Evolutionary conservation across 2,113 vertebrate genomes (phyloP), one percentile per base, ranked within the genome.

Genomic region (Cervus canadensis): DNA sequence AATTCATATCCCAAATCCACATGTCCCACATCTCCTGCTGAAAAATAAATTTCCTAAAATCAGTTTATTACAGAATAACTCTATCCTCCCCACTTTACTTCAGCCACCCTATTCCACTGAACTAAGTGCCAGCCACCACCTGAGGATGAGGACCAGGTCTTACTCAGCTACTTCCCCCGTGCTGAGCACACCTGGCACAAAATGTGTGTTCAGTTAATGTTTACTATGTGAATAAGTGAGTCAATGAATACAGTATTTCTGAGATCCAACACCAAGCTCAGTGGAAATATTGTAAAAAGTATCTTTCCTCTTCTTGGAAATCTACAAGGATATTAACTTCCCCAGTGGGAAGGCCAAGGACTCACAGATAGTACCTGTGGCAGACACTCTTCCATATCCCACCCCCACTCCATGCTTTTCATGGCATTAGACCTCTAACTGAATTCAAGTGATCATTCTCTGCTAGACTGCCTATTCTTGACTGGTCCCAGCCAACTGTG

Each of bases 11-110:
- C 87, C 92, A 97, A 96, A 97, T 98, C 94, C 96, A 97, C 57
- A 95, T 95, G 96, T 87, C 95, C 90, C 97, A 98, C 95, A 97
- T 97, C 79, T 96, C 97, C 97, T 98, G 97, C 84, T 96, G 57
- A 98, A 97, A 98, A 97, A 96, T 94, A 92, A 97, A 97, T 96
- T 84, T 96, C 90, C 94, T 97, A 95, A 91, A 88, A 94, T 97
- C 96, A 98, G 90, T 96, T 81, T 87, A 96, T 92, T 87, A 87
- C 30, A 74, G 25, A 98, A 74, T 81, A 95, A 93, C 40, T 94
- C 56, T 89, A 45, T 50, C 19, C 12, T 59, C 15, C 67, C 43
- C 43, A 4, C 36, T 23, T 52, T 19, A 89, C 52, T n/a, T 94
- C 54, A 91, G 54, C 33, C 26, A 78, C 12, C 43, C 43, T 67